Conservation (phyloP, 2,797 vertebrate species). For the Heteromormyrus szaboi region DNA sequence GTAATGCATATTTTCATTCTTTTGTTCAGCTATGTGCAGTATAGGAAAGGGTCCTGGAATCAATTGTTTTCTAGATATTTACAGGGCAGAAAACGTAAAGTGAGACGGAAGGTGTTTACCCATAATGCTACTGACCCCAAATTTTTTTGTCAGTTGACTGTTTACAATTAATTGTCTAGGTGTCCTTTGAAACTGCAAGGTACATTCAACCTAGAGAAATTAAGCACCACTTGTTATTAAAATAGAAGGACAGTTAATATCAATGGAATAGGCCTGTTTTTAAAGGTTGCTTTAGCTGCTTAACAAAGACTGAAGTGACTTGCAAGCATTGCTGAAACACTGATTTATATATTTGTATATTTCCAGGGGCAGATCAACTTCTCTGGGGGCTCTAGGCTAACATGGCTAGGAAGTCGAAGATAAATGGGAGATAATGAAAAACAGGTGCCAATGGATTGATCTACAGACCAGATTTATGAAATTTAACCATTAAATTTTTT, state of each 20-base stretch:
- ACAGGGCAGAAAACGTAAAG: background rate
- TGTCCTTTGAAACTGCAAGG: background rate
- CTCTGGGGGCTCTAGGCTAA: background rate
- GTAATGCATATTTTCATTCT: background rate
- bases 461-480: background rate
- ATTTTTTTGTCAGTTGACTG: background rate
- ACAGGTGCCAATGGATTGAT: background rate
- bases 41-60: background rate
- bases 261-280: background rate
- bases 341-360: background rate
- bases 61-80: background rate
- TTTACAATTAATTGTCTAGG: background rate
- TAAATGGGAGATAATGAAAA: background rate
- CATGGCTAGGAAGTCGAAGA: background rate
- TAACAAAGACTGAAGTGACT: background rate
- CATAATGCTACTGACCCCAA: background rate
- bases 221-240: background rate
- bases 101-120: background rate
- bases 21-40: background rate
- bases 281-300: background rate
- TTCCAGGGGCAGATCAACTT: background rate
- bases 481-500: background rate
- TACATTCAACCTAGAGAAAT: background rate
- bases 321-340: background rate
- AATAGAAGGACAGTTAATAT: background rate